These are phyloP conservation scores for Ophthalmolycus amberensis DNA, from an alignment of 2,113 vertebrate species.

Conservation along the genomic window DNA sequence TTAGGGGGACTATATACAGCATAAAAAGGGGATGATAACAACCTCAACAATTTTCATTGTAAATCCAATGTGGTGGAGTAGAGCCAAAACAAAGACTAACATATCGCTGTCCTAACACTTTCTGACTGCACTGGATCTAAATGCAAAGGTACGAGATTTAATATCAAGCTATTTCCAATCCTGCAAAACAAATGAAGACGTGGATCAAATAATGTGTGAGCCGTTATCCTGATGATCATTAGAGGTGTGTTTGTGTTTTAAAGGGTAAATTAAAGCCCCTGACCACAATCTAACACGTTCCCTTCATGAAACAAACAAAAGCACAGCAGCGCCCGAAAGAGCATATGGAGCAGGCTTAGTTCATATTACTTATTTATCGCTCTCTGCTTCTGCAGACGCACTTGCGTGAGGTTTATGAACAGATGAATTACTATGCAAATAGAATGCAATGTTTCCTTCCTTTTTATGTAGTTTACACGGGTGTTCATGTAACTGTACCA, in stretches of 20 bases:
- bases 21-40: constrained; percentile 5
- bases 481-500: constrained; percentile 63
- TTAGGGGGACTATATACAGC: background rate
- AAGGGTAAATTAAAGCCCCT: constrained; percentile 14
- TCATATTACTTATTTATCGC: constrained; percentile 73
- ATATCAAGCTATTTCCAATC: background rate
- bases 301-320: constrained; percentile 31
- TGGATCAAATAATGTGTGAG: background rate
- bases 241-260: background rate
- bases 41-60: constrained; percentile 18
- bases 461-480: constrained; percentile 53
- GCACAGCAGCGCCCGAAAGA: constrained; percentile 43
- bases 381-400: constrained; percentile 53
- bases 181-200: background rate
- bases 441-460: constrained; percentile 58
- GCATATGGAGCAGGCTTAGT: constrained; percentile 45
- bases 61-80: background rate
- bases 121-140: background rate
- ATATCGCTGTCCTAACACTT: background rate
- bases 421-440: constrained; percentile 74
- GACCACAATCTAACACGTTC: constrained; percentile 27
- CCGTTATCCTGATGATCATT: background rate
- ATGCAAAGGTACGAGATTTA: background rate
- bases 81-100: constrained; percentile 7
- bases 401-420: constrained; percentile 63